Base-by-base conservation (phyloP, 1,140 invertebrate species). In the Macrotrachela quadricornifera region DNA sequence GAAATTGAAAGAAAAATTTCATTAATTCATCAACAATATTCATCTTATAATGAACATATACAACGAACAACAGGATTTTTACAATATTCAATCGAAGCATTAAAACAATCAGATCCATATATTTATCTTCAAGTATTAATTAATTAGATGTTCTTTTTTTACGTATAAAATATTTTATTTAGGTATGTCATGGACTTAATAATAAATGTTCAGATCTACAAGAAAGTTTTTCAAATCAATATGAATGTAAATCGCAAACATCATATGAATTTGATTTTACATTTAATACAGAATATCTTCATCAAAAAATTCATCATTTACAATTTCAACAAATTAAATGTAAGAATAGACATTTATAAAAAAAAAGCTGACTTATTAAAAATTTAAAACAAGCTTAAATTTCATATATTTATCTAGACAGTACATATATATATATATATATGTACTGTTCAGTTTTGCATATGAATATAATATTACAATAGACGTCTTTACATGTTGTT, bases 1-100 rank as follows among this genome's bases (percentile, higher is more conserved):
- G 51, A 47, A 56, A 54, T 44, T 12, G 12, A 13, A 10, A 55
- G 14, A 36, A 54, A 51, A 50, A 30, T 39, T 39, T 41, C 41
- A 44, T 76, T 77, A 50, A 67, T 88, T 61, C 80, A 78, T 71
- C 83, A 88, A 57, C 83, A 90, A 68, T 83, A 87, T 42, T 71
- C 77, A 1, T 76, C 78, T 46, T 86, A 83, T 66, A 85, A 84
- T 12, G 74, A 73, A 21, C 78, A 84, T 61, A 73, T 97, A 10
- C 81, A 91, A 64, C 78, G 84, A 60, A 94, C 90, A 46, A 95
- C 88, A 0, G 85, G 85, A 10, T 73, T 95, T 2, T 77, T 97
- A 52, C 91, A 96, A 65, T 96, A 95, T 69, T 95, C 88, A 68
- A 94, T 96, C 61, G 92, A 97, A 70, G 86, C 91, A 1, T 73